phyloP scores from a whole-genome alignment of 2,797 vertebrate genomes.

The Arvicola amphibius region DNA sequence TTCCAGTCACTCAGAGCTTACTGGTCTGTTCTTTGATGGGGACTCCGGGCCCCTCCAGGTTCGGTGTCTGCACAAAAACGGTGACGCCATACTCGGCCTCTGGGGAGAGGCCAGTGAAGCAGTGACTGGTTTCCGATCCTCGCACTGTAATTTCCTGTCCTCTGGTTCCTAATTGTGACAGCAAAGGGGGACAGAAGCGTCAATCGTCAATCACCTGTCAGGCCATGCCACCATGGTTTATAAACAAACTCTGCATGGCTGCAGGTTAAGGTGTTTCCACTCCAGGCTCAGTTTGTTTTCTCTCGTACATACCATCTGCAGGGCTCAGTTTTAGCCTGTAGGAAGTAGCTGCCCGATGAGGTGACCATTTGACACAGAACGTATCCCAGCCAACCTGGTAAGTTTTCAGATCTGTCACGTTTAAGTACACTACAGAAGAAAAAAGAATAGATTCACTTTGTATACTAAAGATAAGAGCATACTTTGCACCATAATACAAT shows the following conservation, averaged over 20 bases:
- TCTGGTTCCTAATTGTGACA: conserved; percentile 87
- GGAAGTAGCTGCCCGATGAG: conserved; percentile 95
- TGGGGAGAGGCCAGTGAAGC: conserved; percentile 94
- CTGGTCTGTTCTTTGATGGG: conserved; percentile 91
- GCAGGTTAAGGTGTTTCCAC: neutral
- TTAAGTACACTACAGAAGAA: conserved; percentile 93
- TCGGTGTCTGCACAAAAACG: conserved; percentile 96
- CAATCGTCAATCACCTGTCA: neutral
- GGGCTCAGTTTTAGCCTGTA: conserved; percentile 96
- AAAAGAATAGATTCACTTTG: conserved; percentile 27
- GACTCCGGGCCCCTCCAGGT: conserved; percentile 96
- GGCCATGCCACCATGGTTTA: neutral
- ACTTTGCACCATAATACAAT: neutral
- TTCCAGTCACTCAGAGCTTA: conserved; percentile 83
- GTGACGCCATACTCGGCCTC: conserved; percentile 93
- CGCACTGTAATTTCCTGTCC: conserved; percentile 97
- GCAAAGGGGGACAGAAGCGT: neutral
- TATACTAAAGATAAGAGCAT: neutral
- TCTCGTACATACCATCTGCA: conserved; percentile 88
- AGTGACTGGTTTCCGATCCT: conserved; percentile 94
- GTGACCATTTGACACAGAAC: conserved; percentile 95
- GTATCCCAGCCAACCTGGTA: conserved; percentile 93
- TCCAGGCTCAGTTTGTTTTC: neutral
- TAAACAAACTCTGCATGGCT: neutral
- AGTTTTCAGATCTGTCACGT: conserved; percentile 94